Percentiles rank a stretch among this genome's conserved stretches.
These are phyloP conservation scores for Vulpes vulpes DNA, from an alignment of 2,113 vertebrate species.

Conservation along the genomic window DNA sequence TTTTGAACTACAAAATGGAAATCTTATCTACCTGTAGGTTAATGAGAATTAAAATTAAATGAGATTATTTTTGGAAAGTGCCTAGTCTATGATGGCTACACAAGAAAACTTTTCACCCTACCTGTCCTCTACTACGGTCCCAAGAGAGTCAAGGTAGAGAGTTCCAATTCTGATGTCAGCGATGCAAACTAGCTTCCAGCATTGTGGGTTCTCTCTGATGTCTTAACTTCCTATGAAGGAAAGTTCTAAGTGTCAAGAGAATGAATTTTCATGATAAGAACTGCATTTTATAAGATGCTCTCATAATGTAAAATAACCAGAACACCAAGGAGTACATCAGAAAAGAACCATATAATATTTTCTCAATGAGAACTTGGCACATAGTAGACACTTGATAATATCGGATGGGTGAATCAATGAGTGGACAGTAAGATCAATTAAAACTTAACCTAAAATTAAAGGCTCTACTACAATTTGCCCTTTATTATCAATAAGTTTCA, in stretches of 20 bases:
- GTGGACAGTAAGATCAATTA: not conserved
- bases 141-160: not conserved
- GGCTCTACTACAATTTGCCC: not conserved
- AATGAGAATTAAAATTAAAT: not conserved
- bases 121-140: not conserved
- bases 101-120: not conserved
- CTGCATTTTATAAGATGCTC: not conserved
- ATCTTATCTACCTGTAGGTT: not conserved
- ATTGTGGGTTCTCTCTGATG: not conserved
- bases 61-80: not conserved
- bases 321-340: not conserved
- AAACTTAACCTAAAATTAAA: constrained; percentile 12
- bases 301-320: not conserved
- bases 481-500: not conserved
- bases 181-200: not conserved
- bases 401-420: not conserved
- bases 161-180: not conserved
- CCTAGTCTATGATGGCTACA: not conserved
- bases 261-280: not conserved
- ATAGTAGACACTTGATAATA: not conserved
- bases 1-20: not conserved
- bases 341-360: not conserved
- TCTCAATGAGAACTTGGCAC: not conserved
- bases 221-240: not conserved
- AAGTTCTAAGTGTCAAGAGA: not conserved